phyloP scores from a whole-genome alignment of 2,797 vertebrate genomes.

The Helarctos malayanus region DNA sequence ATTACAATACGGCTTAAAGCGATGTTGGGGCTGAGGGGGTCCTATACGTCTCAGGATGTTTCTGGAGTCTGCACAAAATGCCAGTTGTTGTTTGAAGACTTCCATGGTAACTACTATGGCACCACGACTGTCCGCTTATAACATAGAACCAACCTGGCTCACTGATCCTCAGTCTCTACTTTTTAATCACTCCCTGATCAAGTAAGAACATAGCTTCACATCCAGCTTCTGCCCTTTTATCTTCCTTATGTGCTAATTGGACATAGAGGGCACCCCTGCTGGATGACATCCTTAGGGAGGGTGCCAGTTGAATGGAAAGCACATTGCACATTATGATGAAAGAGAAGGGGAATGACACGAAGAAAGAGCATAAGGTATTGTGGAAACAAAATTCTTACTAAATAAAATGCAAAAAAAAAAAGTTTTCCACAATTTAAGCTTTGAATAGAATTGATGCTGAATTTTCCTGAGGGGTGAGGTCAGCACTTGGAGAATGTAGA shows the following conservation, averaged over 20 bases:
- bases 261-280: not conserved
- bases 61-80: not conserved
- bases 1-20: not conserved
- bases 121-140: not conserved
- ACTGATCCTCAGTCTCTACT: not conserved
- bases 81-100: not conserved
- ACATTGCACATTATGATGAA: not conserved
- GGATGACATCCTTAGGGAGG: not conserved
- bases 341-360: not conserved
- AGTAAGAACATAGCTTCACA: not conserved
- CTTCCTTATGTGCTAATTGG: not conserved
- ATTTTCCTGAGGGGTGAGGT: conserved; percentile 65
- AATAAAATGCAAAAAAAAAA: not conserved
- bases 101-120: accelerated
- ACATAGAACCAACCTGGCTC: accelerated
- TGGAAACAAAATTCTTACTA: not conserved
- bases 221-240: no score
- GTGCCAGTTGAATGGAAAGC: not conserved
- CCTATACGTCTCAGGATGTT: not conserved
- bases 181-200: not conserved
- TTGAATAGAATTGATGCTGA: not conserved
- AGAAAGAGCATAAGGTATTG: not conserved
- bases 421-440: not conserved
- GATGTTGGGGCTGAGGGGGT: accelerated
- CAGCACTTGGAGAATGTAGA: conserved; percentile 23